These are phyloP conservation scores for Drosophila trapezifrons DNA, from an alignment of 1,140 invertebrate genomes.

Conservation along the genomic window DNA sequence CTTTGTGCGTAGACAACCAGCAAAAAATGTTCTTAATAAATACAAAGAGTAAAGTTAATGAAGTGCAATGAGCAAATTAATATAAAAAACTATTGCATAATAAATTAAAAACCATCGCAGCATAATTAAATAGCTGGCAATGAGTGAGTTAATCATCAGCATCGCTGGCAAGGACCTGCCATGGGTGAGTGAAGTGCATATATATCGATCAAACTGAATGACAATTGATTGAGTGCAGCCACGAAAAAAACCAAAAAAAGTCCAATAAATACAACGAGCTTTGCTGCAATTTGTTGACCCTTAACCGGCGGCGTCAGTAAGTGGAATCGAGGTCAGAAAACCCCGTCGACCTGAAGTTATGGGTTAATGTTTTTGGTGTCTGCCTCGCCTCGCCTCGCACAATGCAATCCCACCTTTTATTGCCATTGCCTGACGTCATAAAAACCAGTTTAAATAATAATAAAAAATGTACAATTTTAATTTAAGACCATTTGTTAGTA, in stretches of 20 bases:
- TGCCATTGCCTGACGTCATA: slow-evolving; percentile 24
- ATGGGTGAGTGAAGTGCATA: slow-evolving; percentile 39
- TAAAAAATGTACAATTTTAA: slow-evolving; percentile 20
- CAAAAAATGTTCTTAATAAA: slow-evolving; percentile 6
- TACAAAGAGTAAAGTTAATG: slow-evolving; percentile 4
- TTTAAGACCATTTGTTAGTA: slow-evolving; percentile 29
- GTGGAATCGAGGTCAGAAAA: slow-evolving; percentile 19
- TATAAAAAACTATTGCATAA: slow-evolving; percentile 40
- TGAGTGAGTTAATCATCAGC: slow-evolving; percentile 52
- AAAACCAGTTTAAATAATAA: slow-evolving; percentile 27
- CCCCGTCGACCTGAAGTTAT: slow-evolving; percentile 32
- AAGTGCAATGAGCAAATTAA: not conserved
- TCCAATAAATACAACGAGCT: slow-evolving; percentile 33
- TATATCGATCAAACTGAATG: slow-evolving; percentile 34
- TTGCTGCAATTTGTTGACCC: slow-evolving; percentile 22
- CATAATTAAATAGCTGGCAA: slow-evolving; percentile 63
- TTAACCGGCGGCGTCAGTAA: not conserved
- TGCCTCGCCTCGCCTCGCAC: slow-evolving; percentile 7
- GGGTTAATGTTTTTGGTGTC: slow-evolving; percentile 23
- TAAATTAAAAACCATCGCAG: slow-evolving; percentile 35
- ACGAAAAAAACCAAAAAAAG: slow-evolving; percentile 5
- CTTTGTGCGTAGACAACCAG: slow-evolving; percentile 41
- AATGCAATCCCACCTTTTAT: slow-evolving; percentile 16
- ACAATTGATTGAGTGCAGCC: slow-evolving; percentile 45
- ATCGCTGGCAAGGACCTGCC: slow-evolving; percentile 23